These are phyloP conservation scores for Andrena bicolor DNA, from an alignment of 2,888 invertebrate genomes.

Conservation along the genomic window DNA sequence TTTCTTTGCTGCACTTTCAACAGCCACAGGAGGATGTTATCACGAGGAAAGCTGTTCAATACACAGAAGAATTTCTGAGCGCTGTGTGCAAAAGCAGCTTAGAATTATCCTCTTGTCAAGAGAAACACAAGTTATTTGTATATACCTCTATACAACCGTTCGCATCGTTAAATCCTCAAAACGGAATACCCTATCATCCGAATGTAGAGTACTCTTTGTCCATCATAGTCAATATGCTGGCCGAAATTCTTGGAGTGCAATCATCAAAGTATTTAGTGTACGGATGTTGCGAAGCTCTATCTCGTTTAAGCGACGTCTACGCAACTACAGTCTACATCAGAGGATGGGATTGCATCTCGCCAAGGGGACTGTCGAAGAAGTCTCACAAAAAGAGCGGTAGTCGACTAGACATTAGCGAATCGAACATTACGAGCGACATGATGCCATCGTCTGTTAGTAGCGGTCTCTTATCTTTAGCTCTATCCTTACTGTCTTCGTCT, in stretches of 20 bases:
- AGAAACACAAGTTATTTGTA: conserved; percentile 84
- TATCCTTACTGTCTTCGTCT: conserved; percentile 85
- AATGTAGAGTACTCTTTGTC: conserved; percentile 87
- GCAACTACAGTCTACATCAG: conserved; percentile 89
- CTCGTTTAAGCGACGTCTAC: conserved; percentile 88
- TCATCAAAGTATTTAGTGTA: conserved; percentile 89
- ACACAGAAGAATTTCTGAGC: conserved; percentile 81
- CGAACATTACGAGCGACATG: conserved; percentile 56
- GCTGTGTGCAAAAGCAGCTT: conserved; percentile 65
- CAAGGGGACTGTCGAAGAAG: conserved; percentile 73
- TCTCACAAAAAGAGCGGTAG: conserved; percentile 66
- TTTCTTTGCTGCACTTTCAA: conserved; percentile 85
- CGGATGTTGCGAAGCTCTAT: conserved; percentile 90
- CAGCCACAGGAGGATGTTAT: conserved; percentile 86
- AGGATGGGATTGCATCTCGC: conserved; percentile 88
- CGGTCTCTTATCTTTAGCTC: conserved; percentile 81
- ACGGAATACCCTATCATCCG: conserved; percentile 68
- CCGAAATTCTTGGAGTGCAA: conserved; percentile 87
- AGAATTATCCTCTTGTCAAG: conserved; percentile 65
- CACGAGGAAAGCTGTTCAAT: conserved; percentile 86
- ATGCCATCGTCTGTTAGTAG: conserved; percentile 61
- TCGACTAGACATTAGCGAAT: conserved; percentile 62
- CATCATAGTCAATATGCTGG: conserved; percentile 86
- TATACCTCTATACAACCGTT: conserved; percentile 86
- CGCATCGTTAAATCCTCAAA: conserved; percentile 78